A percentile compares a stretch with the other conserved stretches of the same genome.
Conservation (phyloP, 2,113 vertebrate species). For the Crotophaga sulcirostris region DNA sequence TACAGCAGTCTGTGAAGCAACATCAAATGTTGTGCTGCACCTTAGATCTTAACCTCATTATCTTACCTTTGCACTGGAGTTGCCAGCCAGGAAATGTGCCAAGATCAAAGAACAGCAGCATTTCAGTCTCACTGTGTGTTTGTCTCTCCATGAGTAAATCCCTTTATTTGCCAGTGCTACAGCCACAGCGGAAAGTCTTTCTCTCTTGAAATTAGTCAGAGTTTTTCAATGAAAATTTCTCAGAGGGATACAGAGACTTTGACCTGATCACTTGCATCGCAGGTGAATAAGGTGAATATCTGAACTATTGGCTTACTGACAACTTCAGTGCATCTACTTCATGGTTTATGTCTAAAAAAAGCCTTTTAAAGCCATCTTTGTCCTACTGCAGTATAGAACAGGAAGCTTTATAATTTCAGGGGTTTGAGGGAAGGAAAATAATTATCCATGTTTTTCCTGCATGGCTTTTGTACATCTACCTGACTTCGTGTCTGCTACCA, state of each 20-base stretch:
- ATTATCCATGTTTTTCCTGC: background rate
- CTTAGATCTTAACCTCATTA: slow-evolving; percentile 34
- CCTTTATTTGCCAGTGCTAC: background rate
- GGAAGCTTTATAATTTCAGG: background rate
- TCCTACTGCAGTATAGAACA: background rate
- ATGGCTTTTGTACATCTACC: background rate
- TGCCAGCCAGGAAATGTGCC: slow-evolving; percentile 30
- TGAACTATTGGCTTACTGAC: background rate
- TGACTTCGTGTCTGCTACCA: background rate
- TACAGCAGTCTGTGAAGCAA: background rate
- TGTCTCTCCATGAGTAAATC: background rate
- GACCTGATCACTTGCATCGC: background rate
- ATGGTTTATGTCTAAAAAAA: background rate
- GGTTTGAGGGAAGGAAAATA: background rate
- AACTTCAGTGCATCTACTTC: background rate
- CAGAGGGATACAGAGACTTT: background rate
- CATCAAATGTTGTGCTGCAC: background rate
- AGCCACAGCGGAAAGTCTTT: background rate
- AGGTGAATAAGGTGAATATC: background rate
- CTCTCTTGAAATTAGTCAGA: background rate
- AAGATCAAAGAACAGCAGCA: background rate
- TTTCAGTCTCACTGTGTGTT: background rate
- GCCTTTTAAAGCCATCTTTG: background rate
- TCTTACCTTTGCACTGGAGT: slow-evolving; percentile 28
- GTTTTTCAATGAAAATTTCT: background rate